Conservation (phyloP, 2,113 vertebrate genomes). For the Collichthys lucidus region DNA sequence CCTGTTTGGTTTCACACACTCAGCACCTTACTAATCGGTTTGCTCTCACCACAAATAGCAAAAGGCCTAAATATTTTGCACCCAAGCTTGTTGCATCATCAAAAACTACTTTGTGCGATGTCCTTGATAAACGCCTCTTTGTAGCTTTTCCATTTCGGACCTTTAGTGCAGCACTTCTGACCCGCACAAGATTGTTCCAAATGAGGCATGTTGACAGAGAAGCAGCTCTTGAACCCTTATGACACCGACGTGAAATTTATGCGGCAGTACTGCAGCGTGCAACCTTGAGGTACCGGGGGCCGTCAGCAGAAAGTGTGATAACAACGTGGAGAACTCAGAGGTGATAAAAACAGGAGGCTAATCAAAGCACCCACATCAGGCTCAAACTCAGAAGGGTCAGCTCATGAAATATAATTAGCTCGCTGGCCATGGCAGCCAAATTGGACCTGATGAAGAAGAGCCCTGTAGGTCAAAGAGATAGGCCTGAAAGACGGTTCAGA, state of each 20-base stretch:
- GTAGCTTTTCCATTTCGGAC: slow-evolving; percentile 45
- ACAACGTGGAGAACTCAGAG: slow-evolving; percentile 73
- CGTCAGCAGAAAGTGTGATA: slow-evolving; percentile 81
- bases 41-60: slow-evolving; percentile 26
- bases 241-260: slow-evolving; percentile 72
- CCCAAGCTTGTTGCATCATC: slow-evolving; percentile 12
- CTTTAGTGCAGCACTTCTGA: slow-evolving; percentile 50
- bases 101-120: slow-evolving; percentile 23
- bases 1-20: slow-evolving; percentile 1
- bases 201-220: slow-evolving; percentile 71
- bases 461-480: slow-evolving; percentile 75
- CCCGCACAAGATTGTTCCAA: slow-evolving; percentile 63
- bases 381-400: slow-evolving; percentile 78
- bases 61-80: slow-evolving; percentile 22
- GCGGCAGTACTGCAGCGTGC: slow-evolving; percentile 69
- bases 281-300: slow-evolving; percentile 75
- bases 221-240: slow-evolving; percentile 69
- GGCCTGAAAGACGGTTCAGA: slow-evolving; percentile 70
- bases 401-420: slow-evolving; percentile 83
- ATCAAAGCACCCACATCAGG: slow-evolving; percentile 79
- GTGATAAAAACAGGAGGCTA: slow-evolving; percentile 82
- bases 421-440: slow-evolving; percentile 75
- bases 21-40: slow-evolving; percentile 9
- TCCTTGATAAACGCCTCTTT: slow-evolving; percentile 53
- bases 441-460: slow-evolving; percentile 80